phyloP scores from a whole-genome alignment of 2,888 invertebrate genomes.

The Venusia cambrica region DNA sequence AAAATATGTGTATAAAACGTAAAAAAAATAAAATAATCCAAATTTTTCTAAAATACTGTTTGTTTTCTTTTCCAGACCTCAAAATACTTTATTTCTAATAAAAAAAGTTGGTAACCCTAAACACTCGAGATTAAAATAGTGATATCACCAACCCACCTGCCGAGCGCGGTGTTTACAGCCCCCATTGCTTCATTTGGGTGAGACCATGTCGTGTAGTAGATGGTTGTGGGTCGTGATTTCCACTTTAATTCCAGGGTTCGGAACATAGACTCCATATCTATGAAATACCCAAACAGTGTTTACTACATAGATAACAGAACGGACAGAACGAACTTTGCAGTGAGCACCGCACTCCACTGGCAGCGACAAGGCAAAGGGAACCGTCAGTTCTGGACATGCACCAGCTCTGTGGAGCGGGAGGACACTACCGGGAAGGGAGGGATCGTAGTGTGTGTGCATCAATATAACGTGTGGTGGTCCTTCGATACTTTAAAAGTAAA shows the following conservation, averaged over 20 bases:
- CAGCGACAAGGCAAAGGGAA: conserved; percentile 36
- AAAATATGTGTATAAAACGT: too few relatives aligned
- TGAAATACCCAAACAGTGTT: conserved; percentile 41
- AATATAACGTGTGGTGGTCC: conserved; percentile 48
- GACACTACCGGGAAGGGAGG: conserved; percentile 37
- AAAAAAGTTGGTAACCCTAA: too few relatives aligned
- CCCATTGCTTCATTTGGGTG: too few relatives aligned
- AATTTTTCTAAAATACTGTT: too few relatives aligned
- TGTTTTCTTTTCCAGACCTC: too few relatives aligned
- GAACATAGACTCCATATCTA: conserved; percentile 49
- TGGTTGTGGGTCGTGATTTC: too few relatives aligned
- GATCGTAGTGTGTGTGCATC: conserved; percentile 43
- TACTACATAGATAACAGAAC: conserved; percentile 43
- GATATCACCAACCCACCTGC: too few relatives aligned
- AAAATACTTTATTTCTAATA: too few relatives aligned
- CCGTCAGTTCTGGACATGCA: conserved; percentile 50
- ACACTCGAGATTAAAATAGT: too few relatives aligned
- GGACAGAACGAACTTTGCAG: conserved; percentile 49
- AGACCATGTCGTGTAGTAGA: too few relatives aligned
- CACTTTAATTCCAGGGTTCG: conserved; percentile 55
- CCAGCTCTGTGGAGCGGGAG: conserved; percentile 40
- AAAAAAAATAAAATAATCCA: too few relatives aligned
- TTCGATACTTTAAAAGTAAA: conserved; percentile 57
- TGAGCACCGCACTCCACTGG: conserved; percentile 53
- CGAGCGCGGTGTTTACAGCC: too few relatives aligned